These are phyloP conservation scores for Microctenopoma lineatum DNA, from an alignment of 2,797 vertebrate species.

Conservation along the genomic window DNA sequence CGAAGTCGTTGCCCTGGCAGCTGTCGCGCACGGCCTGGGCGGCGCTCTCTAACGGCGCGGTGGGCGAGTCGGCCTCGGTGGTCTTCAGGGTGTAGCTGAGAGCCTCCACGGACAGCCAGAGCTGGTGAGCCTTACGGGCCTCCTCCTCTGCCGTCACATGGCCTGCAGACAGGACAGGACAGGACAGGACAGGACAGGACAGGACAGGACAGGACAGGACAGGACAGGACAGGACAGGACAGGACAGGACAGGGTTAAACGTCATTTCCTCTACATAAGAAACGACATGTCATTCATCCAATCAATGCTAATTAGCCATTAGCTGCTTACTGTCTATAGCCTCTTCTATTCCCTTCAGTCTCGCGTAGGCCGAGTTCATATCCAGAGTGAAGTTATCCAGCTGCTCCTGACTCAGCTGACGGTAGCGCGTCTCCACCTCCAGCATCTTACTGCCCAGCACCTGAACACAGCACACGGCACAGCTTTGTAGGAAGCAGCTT, in stretches of 20 bases:
- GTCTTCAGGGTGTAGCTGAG: constrained; percentile 89
- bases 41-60: constrained; percentile 84
- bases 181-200: background rate
- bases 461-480: constrained; percentile 72
- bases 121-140: constrained; percentile 92
- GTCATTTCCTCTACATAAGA: too few relatives aligned
- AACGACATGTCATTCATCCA: too few relatives aligned
- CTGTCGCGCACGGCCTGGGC: constrained; percentile 85
- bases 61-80: constrained; percentile 81
- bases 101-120: constrained; percentile 95
- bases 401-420: constrained; percentile 92
- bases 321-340: constrained; percentile 90
- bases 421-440: constrained; percentile 91
- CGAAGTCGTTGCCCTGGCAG: constrained; percentile 88
- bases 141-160: constrained; percentile 92
- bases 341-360: constrained; percentile 94
- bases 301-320: too few relatives aligned
- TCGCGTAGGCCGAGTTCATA: constrained; percentile 92
- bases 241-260: background rate
- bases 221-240: constrained; percentile 2
- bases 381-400: constrained; percentile 95
- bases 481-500: background rate
- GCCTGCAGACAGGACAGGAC: constrained; percentile 77
- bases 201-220: constrained; percentile 2
- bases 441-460: constrained; percentile 87